These are phyloP conservation scores for Rhopalosiphum maidis DNA, from an alignment of 1,140 invertebrate species.

Conservation along the genomic window DNA sequence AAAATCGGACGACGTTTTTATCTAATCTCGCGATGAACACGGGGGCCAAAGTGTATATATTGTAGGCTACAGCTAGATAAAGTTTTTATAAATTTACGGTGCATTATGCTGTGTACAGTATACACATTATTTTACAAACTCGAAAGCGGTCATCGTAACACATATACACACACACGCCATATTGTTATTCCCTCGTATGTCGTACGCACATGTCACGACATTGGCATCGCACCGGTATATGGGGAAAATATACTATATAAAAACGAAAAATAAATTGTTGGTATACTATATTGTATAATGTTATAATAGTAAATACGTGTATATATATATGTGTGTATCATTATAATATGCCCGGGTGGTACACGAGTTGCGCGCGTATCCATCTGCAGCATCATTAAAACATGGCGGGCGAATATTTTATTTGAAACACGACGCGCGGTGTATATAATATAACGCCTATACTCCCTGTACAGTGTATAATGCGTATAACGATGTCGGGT, in stretches of 20 bases:
- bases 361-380: neutral
- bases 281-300: neutral
- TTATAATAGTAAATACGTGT: neutral
- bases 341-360: neutral
- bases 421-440: neutral
- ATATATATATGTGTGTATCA: neutral
- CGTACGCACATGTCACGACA: neutral
- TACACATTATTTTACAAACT: neutral
- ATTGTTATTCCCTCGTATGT: neutral
- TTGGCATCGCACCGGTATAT: neutral
- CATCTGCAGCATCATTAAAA: neutral
- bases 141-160: neutral
- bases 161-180: neutral
- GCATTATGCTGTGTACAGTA: neutral
- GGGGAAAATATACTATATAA: neutral
- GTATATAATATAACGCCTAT: neutral
- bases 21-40: neutral
- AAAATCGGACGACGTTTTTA: constrained; percentile 27
- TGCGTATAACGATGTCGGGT: neutral
- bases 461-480: neutral
- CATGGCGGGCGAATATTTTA: neutral
- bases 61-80: neutral
- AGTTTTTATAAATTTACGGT: neutral
- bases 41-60: neutral
- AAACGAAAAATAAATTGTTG: neutral